Percentiles rank a stretch among this genome's conserved stretches.
These are phyloP conservation scores for Trichogramma pretiosum DNA, from an alignment of 1,140 invertebrate species.

Conservation along the genomic window DNA sequence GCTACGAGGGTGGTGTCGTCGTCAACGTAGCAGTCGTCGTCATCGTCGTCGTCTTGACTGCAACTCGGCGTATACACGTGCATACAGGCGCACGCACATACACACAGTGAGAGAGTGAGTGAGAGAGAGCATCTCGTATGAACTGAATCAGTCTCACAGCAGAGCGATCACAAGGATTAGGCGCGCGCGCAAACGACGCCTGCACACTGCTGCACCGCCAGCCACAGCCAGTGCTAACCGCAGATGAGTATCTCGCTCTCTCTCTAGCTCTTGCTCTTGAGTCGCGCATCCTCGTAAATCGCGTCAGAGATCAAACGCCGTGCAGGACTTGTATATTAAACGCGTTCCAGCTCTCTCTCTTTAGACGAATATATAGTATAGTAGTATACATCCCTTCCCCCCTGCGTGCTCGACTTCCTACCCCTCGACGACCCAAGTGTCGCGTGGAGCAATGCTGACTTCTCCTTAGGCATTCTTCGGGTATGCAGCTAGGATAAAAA, in stretches of 20 bases:
- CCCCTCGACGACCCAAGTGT: no score
- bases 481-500: no score
- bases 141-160: slow-evolving; percentile 42
- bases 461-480: no score
- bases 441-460: no score
- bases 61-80: not conserved
- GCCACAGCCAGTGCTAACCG: slow-evolving; percentile 21
- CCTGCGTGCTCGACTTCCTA: not conserved
- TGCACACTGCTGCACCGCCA: not conserved
- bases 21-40: not conserved
- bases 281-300: slow-evolving; percentile 46
- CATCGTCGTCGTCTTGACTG: not conserved
- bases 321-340: slow-evolving; percentile 42
- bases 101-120: slow-evolving; percentile 17
- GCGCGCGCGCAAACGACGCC: slow-evolving; percentile 19
- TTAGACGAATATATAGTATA: no score
- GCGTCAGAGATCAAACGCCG: slow-evolving; percentile 46
- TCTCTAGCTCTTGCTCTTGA: no score
- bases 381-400: no score
- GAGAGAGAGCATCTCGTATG: no score
- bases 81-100: not conserved
- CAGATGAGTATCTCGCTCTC: slow-evolving; percentile 12
- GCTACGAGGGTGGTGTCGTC: slow-evolving; percentile 7
- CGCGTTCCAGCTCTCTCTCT: slow-evolving; percentile 14
- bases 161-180: slow-evolving; percentile 45